Base-by-base conservation (phyloP, 2,797 vertebrate species). In the Emydoidea blandingii region DNA sequence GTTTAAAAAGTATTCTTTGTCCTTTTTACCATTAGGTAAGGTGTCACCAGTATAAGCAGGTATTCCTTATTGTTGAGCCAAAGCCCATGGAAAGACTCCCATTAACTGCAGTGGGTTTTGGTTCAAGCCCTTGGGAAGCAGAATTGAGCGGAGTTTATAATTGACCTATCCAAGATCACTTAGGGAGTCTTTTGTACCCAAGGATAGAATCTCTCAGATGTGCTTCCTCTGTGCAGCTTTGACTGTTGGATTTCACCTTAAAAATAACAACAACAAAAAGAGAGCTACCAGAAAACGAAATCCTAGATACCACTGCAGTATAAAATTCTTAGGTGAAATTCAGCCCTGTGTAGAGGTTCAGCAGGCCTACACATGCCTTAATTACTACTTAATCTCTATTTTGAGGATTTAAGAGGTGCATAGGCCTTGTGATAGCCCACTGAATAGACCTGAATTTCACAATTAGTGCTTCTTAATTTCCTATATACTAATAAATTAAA, bases 1-100 rank as follows among this genome's bases (percentile, higher is more conserved):
- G 18, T 31, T 92, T 68, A 92, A 92, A 90, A 95, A 83, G 44
- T 78, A 91, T 90, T 80, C 37, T 56, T 47, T 59, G 29, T 49
- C 94, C 37, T 52, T 94, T 87, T 86, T 2, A 91, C 29, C 44
- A 34, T 56, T 86, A 78, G 7, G 16, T 19, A 65, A n/a, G 62
- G 62, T n/a, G 16, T n/a, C 62, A n/a, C 34, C 15, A n/a, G 62
- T 65, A n/a, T 65, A 65, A 65, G 34, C 62, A n/a, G 34, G 34
- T 65, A 65, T 65, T n/a, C 8, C 8, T 15, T 65, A 65, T n/a
- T 65, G 62, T 65, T 19, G 34, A 65, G 16, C 83, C 37, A 92
- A 96, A 87, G 16, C 52, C 78, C 41, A 90, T 72, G 59, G 81
- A 81, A 94, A 92, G 80, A 65, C 23, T 91, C 4, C 62, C 81